Conservation (phyloP, 2,113 vertebrate genomes). For the Condylura cristata region DNA sequence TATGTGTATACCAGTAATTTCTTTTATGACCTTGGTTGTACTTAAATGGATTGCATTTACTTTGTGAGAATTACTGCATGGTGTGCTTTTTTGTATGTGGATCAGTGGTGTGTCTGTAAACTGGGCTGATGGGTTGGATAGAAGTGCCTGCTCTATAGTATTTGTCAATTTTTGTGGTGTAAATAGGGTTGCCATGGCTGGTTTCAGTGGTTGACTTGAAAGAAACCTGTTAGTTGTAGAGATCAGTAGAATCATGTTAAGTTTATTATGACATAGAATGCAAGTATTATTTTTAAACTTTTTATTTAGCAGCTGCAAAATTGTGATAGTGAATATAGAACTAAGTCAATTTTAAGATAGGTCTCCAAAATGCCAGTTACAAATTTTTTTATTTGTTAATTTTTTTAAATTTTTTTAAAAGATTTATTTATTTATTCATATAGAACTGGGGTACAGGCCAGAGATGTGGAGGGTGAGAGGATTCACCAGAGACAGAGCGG, state of each 20-base stretch:
- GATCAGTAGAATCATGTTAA: neutral
- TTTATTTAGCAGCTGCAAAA: conserved; percentile 75
- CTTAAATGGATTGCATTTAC: neutral
- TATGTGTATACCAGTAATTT: neutral
- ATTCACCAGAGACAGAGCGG: too few relatives aligned
- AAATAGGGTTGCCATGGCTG: neutral
- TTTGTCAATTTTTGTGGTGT: neutral
- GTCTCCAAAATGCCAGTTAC: conserved; percentile 85
- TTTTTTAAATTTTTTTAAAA: too few relatives aligned
- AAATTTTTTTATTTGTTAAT: too few relatives aligned
- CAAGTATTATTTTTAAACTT: neutral
- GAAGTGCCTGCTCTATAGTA: neutral
- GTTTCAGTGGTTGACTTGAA: neutral
- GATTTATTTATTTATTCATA: too few relatives aligned
- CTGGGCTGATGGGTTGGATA: neutral
- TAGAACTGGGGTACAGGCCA: too few relatives aligned
- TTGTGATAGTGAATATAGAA: conserved; percentile 80
- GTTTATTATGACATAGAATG: neutral
- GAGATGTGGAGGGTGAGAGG: too few relatives aligned
- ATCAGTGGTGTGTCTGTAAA: neutral
- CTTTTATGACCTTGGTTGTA: neutral
- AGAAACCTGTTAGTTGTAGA: neutral
- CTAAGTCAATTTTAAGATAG: conserved; percentile 87
- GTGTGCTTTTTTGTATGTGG: neutral
- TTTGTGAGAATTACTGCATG: neutral